Conservation (phyloP, 2,113 vertebrate species). For the Parus major region DNA sequence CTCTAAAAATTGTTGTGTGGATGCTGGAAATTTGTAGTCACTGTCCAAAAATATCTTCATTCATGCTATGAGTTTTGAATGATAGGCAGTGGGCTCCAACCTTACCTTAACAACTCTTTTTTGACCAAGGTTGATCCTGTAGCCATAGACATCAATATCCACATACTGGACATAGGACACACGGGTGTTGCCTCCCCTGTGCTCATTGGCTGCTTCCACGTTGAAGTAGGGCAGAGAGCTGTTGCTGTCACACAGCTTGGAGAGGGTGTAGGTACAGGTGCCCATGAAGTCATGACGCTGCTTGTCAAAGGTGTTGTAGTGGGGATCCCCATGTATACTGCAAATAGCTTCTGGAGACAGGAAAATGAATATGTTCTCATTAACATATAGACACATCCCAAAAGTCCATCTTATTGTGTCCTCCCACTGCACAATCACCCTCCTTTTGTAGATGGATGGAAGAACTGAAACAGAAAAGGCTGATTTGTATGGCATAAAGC, state of each 20-base stretch:
- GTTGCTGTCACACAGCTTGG: background rate
- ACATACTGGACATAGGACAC: constrained; percentile 52
- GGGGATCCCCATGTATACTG: constrained; percentile 17
- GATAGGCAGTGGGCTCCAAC: background rate
- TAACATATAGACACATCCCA: background rate
- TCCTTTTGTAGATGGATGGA: background rate
- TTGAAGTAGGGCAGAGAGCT: constrained; percentile 51
- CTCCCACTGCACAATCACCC: background rate
- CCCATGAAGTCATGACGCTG: constrained; percentile 53
- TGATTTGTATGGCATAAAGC: background rate
- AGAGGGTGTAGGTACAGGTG: constrained; percentile 45
- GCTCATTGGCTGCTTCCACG: constrained; percentile 44
- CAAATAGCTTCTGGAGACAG: background rate
- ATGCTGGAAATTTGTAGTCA: background rate
- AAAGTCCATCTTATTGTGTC: background rate
- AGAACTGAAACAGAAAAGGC: background rate
- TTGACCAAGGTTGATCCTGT: constrained; percentile 64
- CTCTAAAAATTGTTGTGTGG: background rate
- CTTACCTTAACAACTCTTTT: constrained; percentile 49
- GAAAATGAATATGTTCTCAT: background rate
- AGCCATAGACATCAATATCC: constrained; percentile 20
- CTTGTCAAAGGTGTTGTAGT: constrained; percentile 55
- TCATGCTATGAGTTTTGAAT: background rate
- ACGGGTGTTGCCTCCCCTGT: background rate
- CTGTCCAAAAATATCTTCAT: background rate